Percentiles rank a stretch among this genome's conserved stretches.
Conservation (phyloP, 2,797 vertebrate genomes). For the Xiphophorus birchmanni region DNA sequence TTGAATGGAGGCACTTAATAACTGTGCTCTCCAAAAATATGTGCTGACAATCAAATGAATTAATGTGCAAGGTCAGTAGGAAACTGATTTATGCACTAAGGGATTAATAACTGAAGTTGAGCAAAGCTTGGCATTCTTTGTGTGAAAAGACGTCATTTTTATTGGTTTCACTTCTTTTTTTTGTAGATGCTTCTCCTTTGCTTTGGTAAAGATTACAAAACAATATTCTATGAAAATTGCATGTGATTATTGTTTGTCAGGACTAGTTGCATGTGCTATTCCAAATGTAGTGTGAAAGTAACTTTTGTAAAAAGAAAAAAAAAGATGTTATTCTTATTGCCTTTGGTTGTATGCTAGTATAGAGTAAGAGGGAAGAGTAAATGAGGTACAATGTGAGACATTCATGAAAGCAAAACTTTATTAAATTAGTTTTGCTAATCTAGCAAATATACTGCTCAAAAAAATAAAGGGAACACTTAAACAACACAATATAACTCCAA, state of each 20-base stretch:
- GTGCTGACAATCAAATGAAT: slow-evolving; percentile 50
- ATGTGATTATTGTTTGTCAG: background rate
- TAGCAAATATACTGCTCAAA: no score
- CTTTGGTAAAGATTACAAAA: slow-evolving; percentile 10
- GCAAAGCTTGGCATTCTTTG: slow-evolving; percentile 1
- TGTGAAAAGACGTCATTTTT: slow-evolving; percentile 12
- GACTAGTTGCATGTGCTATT: background rate
- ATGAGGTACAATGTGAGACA: background rate
- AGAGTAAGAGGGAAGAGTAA: background rate
- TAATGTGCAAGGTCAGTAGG: slow-evolving; percentile 36
- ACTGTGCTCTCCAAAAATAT: slow-evolving; percentile 31
- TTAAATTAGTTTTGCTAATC: background rate
- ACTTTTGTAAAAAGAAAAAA: background rate
- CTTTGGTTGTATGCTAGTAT: background rate
- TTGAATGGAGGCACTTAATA: slow-evolving; percentile 56
- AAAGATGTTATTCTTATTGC: background rate
- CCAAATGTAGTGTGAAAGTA: background rate
- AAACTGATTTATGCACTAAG: slow-evolving; percentile 7
- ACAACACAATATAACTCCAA: no score
- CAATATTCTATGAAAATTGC: background rate
- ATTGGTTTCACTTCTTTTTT: slow-evolving; percentile 6
- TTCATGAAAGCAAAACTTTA: background rate
- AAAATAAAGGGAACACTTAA: no score
- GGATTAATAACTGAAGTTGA: slow-evolving; percentile 15
- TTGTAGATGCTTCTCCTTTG: background rate